phyloP scores from a whole-genome alignment of 1,140 invertebrate genomes.

The Hycleus cichorii region DNA sequence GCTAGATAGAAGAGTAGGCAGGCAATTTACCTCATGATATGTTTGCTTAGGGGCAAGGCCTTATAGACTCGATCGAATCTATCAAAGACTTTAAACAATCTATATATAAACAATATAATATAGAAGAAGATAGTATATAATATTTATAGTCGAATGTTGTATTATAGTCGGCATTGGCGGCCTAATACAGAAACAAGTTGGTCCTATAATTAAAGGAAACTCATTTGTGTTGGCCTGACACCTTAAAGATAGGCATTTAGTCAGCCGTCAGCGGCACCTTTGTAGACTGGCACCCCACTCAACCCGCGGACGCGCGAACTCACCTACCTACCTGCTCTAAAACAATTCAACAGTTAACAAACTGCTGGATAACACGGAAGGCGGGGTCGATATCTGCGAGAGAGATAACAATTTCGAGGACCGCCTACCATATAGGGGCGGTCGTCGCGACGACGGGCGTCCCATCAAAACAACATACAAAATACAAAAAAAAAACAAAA shows the following conservation, averaged over 20 bases:
- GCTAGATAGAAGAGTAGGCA: constrained; percentile 35
- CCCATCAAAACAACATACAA: neutral
- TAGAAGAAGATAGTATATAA: too few relatives aligned
- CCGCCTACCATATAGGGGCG: constrained; percentile 4
- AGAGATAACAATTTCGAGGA: constrained; percentile 14
- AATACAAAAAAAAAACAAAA: too few relatives aligned
- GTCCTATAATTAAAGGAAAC: constrained; percentile 42
- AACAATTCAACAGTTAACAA: constrained; percentile 25
- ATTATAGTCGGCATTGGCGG: constrained; percentile 15
- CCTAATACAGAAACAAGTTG: constrained; percentile 36
- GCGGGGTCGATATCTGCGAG: constrained; percentile 22
- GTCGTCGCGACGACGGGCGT: constrained; percentile 12
- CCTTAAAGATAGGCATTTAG: constrained; percentile 43
- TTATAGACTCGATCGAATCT: constrained; percentile 11
- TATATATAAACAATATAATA: too few relatives aligned
- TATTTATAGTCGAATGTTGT: too few relatives aligned
- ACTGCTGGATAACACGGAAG: constrained; percentile 22
- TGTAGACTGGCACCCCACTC: constrained; percentile 27
- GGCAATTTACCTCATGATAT: constrained; percentile 42
- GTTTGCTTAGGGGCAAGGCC: constrained; percentile 40
- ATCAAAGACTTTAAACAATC: neutral
- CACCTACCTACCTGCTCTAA: constrained; percentile 39
- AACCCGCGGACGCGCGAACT: constrained; percentile 24
- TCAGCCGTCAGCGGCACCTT: constrained; percentile 41
- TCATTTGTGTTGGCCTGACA: constrained; percentile 42